Evolutionary conservation across 1,140 invertebrate species (phyloP).

Genomic region (Procambarus clarkii): DNA sequence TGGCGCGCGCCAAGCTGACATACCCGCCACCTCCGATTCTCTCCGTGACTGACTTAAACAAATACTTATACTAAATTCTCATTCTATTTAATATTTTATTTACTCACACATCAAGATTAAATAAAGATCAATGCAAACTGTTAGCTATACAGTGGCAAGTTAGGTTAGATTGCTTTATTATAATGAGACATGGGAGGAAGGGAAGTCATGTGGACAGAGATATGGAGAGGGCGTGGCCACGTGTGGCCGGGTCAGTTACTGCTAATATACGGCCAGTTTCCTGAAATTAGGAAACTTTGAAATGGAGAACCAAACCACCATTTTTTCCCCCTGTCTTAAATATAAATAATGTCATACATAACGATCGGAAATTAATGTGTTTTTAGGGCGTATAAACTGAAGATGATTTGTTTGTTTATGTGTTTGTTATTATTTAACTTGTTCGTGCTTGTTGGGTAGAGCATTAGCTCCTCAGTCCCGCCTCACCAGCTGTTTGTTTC

Average conservation of each 20-base stretch:
- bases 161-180: no score
- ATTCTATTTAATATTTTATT: no score
- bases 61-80: background rate
- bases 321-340: conserved; percentile 7
- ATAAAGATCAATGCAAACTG: no score
- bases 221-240: conserved; percentile 10
- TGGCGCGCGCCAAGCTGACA: conserved; percentile 22
- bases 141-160: no score
- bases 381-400: background rate
- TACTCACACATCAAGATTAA: no score
- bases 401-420: background rate
- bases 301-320: conserved; percentile 39
- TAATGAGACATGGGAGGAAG: background rate
- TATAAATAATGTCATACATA: conserved; percentile 33
- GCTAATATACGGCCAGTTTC: conserved; percentile 56
- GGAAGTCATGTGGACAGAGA: background rate
- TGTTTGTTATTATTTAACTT: background rate
- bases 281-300: conserved; percentile 58
- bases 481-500: no score
- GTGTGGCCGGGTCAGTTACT: conserved; percentile 54
- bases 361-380: background rate
- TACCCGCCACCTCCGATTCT: conserved; percentile 27
- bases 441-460: no score
- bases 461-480: no score
- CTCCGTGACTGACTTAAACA: background rate